phyloP scores from a whole-genome alignment of 2,888 invertebrate species.

The Altica lythri region DNA sequence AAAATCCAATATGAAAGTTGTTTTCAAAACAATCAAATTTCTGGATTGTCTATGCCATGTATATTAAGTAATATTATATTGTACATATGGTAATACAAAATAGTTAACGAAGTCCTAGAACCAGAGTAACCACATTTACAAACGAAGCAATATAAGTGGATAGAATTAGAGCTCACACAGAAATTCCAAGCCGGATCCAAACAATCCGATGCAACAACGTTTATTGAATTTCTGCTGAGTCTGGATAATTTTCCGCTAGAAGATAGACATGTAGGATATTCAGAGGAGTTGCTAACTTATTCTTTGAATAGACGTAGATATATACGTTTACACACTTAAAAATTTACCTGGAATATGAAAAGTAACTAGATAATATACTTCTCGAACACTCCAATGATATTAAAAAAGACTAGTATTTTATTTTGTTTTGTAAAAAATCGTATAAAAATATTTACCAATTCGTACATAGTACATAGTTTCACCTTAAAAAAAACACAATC shows the following conservation, averaged over 20 bases:
- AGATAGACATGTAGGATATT: constrained; percentile 8
- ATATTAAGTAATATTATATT: constrained; percentile 7
- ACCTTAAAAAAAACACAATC: too few relatives aligned
- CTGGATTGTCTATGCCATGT: too few relatives aligned
- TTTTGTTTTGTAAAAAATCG: too few relatives aligned
- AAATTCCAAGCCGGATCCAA: constrained; percentile 3
- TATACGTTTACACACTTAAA: background rate
- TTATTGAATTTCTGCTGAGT: constrained; percentile 18
- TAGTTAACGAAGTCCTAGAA: constrained; percentile 4
- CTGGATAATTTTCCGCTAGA: constrained; percentile 11
- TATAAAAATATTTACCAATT: too few relatives aligned
- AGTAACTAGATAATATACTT: too few relatives aligned
- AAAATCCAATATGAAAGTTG: too few relatives aligned
- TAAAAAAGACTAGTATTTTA: too few relatives aligned
- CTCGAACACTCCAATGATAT: too few relatives aligned
- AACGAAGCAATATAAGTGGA: background rate
- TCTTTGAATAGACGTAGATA: constrained; percentile 1
- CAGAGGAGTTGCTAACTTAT: constrained; percentile 8
- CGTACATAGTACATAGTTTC: too few relatives aligned
- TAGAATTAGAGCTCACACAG: background rate
- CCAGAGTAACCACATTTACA: background rate
- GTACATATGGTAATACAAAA: background rate
- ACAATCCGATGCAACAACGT: constrained; percentile 10
- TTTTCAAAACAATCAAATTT: too few relatives aligned
- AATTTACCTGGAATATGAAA: too few relatives aligned